Base-by-base conservation (phyloP, 2,113 vertebrate genomes). In the Andinoacara biseriatus region DNA sequence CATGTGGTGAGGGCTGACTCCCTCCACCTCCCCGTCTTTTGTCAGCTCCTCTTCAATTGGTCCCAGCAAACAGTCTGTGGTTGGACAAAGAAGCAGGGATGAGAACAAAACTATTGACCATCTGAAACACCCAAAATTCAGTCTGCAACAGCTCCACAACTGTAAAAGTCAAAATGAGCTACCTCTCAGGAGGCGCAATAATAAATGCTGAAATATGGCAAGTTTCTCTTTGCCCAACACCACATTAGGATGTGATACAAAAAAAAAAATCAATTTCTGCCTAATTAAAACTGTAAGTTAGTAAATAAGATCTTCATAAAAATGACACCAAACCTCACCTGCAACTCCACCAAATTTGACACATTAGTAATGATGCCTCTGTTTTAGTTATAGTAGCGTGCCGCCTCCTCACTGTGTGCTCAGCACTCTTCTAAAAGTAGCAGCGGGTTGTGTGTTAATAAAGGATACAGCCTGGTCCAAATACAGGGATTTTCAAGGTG, bases 61-160 rank as follows among this genome's bases (percentile, higher is more conserved):
- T 4, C 96, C 96, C 59, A 97, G 91, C 81, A 95, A 86, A 87
- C 95, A 96, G 81, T 97, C 96, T 97, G 80, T 22, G 38, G 79
- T 75, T 6, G 38, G 43, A 83, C 14, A 31, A 29, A 67, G 35
- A 31, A 31, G 13, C 26, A 38, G 8, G n/a, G 13, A 58, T 29
- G 3, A 43, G 24, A 57, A 15, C 9, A 17, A 9, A 40, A 52
- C 3, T 17, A 54, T 29, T 38, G 22, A 29, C 0, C 54, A 13
- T 11, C 54, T 3, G 22, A 26, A 76, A 76, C 46, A 72, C 46
- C 10, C 26, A n/a, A 72, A 54, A 72, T 54, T 54, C 26, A 14
- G 46, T 54, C 67, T 52, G 26, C 18, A 49, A 49, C 14, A 49
- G 14, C 5, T 49, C 5, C 46, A 8, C 46, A n/a, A 2, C 46